Conservation (phyloP, 2,797 vertebrate genomes). For the Dallia pectoralis region DNA sequence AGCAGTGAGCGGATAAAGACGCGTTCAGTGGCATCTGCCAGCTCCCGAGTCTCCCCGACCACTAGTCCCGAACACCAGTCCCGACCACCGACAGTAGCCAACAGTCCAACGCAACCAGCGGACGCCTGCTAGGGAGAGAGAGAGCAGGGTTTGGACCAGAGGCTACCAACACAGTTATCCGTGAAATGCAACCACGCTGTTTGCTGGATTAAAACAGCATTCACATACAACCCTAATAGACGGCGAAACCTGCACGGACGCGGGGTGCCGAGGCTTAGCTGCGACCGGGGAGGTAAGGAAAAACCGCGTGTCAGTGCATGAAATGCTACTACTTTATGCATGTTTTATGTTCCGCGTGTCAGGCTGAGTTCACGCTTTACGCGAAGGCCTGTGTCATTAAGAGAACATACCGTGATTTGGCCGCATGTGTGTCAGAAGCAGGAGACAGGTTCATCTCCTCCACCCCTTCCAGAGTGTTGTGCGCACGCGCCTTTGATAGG, state of each 20-base stretch:
- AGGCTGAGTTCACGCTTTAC: constrained; percentile 34
- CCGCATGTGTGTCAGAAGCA: constrained; percentile 40
- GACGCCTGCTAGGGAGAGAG: constrained; percentile 38
- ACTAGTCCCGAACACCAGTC: too few relatives aligned
- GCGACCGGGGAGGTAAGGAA: constrained; percentile 69
- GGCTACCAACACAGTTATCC: constrained; percentile 36
- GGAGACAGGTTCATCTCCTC: constrained; percentile 38
- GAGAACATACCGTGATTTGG: constrained; percentile 17
- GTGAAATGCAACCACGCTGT: constrained; percentile 61
- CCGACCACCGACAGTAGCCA: constrained; percentile 40
- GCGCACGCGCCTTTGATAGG: constrained; percentile 63
- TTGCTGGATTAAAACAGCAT: constrained; percentile 64
- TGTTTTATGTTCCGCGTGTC: constrained; percentile 36
- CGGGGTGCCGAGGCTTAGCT: constrained; percentile 52
- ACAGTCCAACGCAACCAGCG: constrained; percentile 33
- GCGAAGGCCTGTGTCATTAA: constrained; percentile 44
- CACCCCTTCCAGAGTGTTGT: constrained; percentile 54
- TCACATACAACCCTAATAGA: constrained; percentile 45
- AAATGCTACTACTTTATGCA: constrained; percentile 10
- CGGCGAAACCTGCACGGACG: constrained; percentile 65
- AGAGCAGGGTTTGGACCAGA: constrained; percentile 29
- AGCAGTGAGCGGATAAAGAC: constrained; percentile 47
- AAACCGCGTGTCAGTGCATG: constrained; percentile 31
- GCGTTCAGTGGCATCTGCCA: constrained; percentile 39
- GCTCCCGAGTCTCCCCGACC: constrained; percentile 47